These are phyloP conservation scores for Epiblema foenella DNA, from an alignment of 2,888 invertebrate species.

Conservation along the genomic window DNA sequence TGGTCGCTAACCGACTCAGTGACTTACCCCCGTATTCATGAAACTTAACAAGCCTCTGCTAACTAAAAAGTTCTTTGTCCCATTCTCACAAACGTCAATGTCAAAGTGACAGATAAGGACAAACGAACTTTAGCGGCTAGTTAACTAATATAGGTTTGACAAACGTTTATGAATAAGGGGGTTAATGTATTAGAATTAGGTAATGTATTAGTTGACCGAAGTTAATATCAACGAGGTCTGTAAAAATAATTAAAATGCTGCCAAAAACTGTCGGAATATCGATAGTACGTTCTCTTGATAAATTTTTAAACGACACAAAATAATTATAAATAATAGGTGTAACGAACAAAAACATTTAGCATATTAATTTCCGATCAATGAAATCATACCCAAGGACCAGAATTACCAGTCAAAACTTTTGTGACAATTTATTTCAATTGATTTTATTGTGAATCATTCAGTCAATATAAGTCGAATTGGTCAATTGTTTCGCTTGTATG, in stretches of 20 bases:
- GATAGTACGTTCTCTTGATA: too few species aligned
- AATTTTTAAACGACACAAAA: not conserved
- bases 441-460: not conserved
- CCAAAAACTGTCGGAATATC: not conserved
- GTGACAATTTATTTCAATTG: constrained; percentile 35
- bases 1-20: too few species aligned
- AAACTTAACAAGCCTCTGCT: too few species aligned
- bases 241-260: not conserved
- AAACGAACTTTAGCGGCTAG: too few species aligned
- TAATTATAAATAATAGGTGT: not conserved
- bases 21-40: too few species aligned
- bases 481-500: constrained; percentile 9
- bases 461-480: constrained; percentile 4
- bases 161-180: too few species aligned
- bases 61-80: too few species aligned
- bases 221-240: not conserved
- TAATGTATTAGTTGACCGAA: too few species aligned
- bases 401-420: not conserved
- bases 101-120: too few species aligned
- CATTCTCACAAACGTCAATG: too few species aligned
- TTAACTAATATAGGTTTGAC: too few species aligned
- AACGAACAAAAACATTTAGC: not conserved
- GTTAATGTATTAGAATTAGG: too few species aligned
- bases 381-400: not conserved
- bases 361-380: not conserved